Evolutionary conservation across 92 coral and sea anemone genomes (phyloP), one percentile per base, ranked within the genome.

Genomic region (Umimayanthus kanabou): DNA sequence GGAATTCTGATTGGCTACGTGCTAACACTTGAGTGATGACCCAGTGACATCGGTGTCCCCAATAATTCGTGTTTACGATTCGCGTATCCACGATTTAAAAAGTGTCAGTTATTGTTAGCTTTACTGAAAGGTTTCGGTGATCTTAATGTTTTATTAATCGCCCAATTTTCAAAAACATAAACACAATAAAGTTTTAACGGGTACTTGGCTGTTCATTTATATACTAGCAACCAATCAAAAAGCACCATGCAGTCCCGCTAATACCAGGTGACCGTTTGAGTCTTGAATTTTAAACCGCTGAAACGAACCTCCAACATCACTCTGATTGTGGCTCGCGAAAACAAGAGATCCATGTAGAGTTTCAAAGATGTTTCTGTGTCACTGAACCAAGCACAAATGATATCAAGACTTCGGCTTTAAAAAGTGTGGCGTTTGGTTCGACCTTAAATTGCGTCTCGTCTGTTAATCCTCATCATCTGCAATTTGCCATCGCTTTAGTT

Each of bases 211-310:
- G 47, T 42, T 80, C 40, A 16, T 30, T 80, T 30, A 43, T 30
- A 43, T 30, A 6, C 14, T 16, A 15, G 18, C 49, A 33, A 30
- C 84, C 71, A 80, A 57, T 80, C 72, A 55, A 37, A 57, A 80
- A 6, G 84, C 67, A 40, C 43, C 47, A 33, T 33, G 37, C 37
- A 57, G 22, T 39, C 5, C 43, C 71, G 4, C 45, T 9, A 33
- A n/a, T 67, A 58, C 70, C 83, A 16, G 83, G 83, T 79, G 23
- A 53, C 69, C 83, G 6, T 42, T 49, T 16, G 23, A 55, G 58
- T 80, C 26, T 39, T 28, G 33, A 15, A 18, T 9, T 26, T 16
- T 53, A 79, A 50, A 15, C 23, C 18, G 65, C 69, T 61, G 69
- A 22, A 20, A 61, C 69, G 22, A 61, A 23, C 22, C 26, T 61